Conservation (phyloP, 2,113 vertebrate species). For the Trochalopteron elliotii region DNA sequence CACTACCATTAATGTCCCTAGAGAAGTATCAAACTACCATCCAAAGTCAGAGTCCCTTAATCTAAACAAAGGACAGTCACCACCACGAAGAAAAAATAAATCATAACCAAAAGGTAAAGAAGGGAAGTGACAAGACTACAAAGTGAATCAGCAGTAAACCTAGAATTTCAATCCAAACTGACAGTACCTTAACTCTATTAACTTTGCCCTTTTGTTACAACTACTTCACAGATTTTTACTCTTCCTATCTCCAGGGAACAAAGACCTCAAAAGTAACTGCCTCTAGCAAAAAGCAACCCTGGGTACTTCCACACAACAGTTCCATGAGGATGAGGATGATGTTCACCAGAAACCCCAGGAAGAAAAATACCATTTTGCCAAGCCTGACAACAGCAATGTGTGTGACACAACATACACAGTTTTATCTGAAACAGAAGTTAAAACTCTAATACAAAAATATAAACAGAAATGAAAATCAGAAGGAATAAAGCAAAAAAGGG, state of each 20-base stretch:
- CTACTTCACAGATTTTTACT: neutral
- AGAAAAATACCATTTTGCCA: neutral
- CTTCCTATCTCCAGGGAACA: neutral
- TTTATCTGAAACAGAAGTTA: neutral
- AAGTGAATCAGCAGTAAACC: neutral
- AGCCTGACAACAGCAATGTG: neutral
- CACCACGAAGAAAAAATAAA: neutral
- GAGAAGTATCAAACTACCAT: neutral
- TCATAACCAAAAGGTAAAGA: neutral
- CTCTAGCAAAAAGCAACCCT: neutral
- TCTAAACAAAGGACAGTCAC: neutral
- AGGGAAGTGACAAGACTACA: neutral
- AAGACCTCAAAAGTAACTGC: neutral
- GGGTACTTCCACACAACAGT: neutral
- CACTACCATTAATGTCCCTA: neutral
- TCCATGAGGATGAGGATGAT: neutral
- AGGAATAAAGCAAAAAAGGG: neutral
- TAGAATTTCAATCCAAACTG: neutral
- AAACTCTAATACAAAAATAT: neutral
- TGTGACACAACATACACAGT: neutral
- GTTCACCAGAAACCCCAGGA: neutral
- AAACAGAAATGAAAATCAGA: neutral
- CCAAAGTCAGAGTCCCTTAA: neutral
- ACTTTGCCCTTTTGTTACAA: neutral
- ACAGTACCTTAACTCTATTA: neutral